Base-by-base conservation (phyloP, 2,888 invertebrate genomes). In the Peribatodes rhomboidaria region DNA sequence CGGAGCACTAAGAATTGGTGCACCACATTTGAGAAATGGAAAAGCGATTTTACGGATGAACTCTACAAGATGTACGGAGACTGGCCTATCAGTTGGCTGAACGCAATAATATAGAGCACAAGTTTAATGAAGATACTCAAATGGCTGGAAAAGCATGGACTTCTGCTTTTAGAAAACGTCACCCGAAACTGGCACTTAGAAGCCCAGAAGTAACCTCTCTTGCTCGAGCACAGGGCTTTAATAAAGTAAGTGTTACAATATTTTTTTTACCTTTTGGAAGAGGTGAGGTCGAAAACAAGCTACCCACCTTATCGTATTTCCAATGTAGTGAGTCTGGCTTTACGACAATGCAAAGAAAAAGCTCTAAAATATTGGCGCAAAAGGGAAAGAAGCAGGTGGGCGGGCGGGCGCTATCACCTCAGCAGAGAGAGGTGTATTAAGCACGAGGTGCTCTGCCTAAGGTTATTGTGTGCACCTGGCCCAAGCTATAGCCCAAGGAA, bases 151-250 rank as follows among this genome's bases (percentile, higher is more conserved):
- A 35, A 35, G 35, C 35, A 35, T 35, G 35, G n/a, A 37, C 37
- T 37, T 37, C 37, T 37, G 37, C 37, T 37, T 37, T 37, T 55
- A 49, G 33, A 55, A 60, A 60, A 60, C 42, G 41, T 61, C 49
- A 54, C 35, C 53, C 61, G 54, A 49, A 64, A 58, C 59, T 31
- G 47, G 53, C 65, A 57, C 35, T 35, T 9, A 35, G 35, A 35
- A 35, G 35, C 35, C 35, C 35, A 9, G 35, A 35, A 35, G 35
- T 10, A 35, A 35, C 35, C 35, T 35, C 35, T 9, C 35, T 35
- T 35, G 35, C 35, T 35, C 35, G 8, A 35, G 35, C 35, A 35
- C 35, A 35, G 35, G 8, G 35, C 35, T 35, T 35, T 35, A 35
- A 35, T 11, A 35, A 35, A 35, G 27, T 27, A 27, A 27, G 27